Base-by-base conservation (phyloP, 2,888 invertebrate species). In the Zhuqinia jingwanae region DNA sequence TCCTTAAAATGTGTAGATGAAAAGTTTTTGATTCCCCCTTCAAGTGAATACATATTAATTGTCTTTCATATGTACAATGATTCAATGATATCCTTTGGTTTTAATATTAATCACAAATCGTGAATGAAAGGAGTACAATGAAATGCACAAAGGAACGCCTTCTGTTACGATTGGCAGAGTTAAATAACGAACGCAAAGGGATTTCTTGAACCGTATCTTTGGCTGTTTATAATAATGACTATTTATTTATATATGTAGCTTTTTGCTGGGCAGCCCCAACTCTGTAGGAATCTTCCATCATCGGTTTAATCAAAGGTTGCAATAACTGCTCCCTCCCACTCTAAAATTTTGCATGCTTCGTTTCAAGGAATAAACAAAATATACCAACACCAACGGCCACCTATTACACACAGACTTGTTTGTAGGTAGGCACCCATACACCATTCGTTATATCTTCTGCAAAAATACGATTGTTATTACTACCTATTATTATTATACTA, bases 301-400 rank as follows among this genome's bases (percentile, higher is more conserved):
- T 84, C 84, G 84, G 77, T 77, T 84, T 84, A 84, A 84, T 84
- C 77, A 84, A 77, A 84, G 84, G 84, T 84, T 84, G 58, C 68
- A 65, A 68, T 77, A 84, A 77, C 77, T 84, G 84, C 77, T 75
- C 56, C 84, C 84, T 84, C 84, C 84, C 68, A 84, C 77, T 84
- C 77, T 56, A 50, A 36, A 76, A 45, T 47, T 77, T 58, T 68
- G 77, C 77, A 77, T 77, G 68, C 77, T 68, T 77, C 68, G 53
- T 65, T 68, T 84, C 84, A 70, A 68, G 84, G 77, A 68, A 84
- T 70, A 58, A 68, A 68, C 50, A 68, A 68, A 56, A 13, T 42
- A 58, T 47, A 78, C 22, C 56, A 77, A 53, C n/a, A 60, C 47
- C 27, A 58, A 58, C 30, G 1, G 8, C n/a, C 50, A 25, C 2